phyloP scores from a whole-genome alignment of 2,888 invertebrate species.

The Galerucella pusilla region DNA sequence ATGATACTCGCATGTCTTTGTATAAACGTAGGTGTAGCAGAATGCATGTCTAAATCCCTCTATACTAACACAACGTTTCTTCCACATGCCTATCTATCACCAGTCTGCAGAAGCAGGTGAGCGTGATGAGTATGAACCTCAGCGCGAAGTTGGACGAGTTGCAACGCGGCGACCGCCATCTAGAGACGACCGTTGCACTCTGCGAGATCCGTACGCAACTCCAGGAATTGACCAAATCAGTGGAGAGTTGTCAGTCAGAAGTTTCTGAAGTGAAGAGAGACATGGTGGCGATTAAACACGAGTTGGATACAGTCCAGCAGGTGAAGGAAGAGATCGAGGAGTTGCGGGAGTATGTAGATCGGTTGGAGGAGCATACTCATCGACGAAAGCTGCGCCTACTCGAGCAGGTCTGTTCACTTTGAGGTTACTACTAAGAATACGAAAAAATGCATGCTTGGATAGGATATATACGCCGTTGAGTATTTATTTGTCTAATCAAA shows the following conservation, averaged over 20 bases:
- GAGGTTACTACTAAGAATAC: neutral
- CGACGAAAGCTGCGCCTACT: constrained; percentile 89
- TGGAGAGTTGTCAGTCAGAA: constrained; percentile 94
- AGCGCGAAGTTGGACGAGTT: constrained; percentile 94
- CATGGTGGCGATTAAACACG: constrained; percentile 95
- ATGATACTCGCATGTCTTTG: constrained; percentile 37
- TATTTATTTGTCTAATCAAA: neutral
- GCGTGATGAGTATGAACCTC: constrained; percentile 97
- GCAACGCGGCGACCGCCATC: constrained; percentile 86
- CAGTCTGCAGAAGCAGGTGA: constrained; percentile 97
- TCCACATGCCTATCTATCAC: constrained; percentile 10
- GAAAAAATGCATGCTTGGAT: neutral
- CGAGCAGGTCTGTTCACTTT: constrained; percentile 78
- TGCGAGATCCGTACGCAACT: constrained; percentile 93
- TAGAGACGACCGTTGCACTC: constrained; percentile 93
- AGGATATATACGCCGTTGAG: neutral
- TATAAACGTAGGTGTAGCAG: constrained; percentile 25
- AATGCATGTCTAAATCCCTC: neutral
- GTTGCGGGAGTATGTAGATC: constrained; percentile 90
- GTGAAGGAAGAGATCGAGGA: constrained; percentile 96
- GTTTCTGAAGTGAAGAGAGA: constrained; percentile 94
- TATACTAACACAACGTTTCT: constrained; percentile 53
- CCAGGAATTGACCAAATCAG: constrained; percentile 93
- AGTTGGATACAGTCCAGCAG: constrained; percentile 93
- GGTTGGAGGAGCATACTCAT: constrained; percentile 91